Base-by-base conservation (phyloP, 2,113 vertebrate species). In the Engystomops pustulosus region DNA sequence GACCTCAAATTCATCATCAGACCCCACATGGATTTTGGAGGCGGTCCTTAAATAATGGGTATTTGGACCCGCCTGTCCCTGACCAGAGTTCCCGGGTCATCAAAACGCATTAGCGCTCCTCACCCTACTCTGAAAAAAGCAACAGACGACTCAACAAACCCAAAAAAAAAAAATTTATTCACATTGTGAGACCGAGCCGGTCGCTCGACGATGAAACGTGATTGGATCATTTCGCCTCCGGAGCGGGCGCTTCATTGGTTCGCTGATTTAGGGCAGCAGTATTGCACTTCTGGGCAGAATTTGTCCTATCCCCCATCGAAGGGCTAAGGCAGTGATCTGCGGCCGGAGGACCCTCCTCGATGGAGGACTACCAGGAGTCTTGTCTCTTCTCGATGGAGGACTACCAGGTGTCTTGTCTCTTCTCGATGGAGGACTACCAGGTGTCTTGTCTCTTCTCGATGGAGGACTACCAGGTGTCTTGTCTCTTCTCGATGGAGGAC, bases 81-180 rank as follows among this genome's bases (percentile, higher is more conserved):
- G n/a, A n/a, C n/a, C n/a, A n/a, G n/a, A n/a, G n/a, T n/a, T n/a
- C n/a, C n/a, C n/a, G n/a, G n/a, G n/a, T n/a, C n/a, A n/a, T n/a
- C n/a, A n/a, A n/a, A n/a, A n/a, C n/a, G n/a, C n/a, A n/a, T n/a
- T n/a, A n/a, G n/a, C n/a, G n/a, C n/a, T n/a, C n/a, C n/a, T n/a
- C n/a, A n/a, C n/a, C n/a, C n/a, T n/a, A 45, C 17, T 3, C 14
- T 5, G n/a, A 55, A 36, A 18, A 77, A 23, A 23, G 11, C 32
- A n/a, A 38, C 27, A 62, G 1, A 62, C 0, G 11, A 38, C 4
- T 18, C 30, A 44, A 27, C 10, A 44, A 79, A 60, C 10, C 9
- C 17, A 47, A 27, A n/a, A n/a, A n/a, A n/a, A n/a, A n/a, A n/a
- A n/a, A 2, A 30, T 67, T 60, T 80, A 67, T 80, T 80, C 78